phyloP scores from a whole-genome alignment of 2,113 vertebrate genomes.

The Otus sunia region DNA sequence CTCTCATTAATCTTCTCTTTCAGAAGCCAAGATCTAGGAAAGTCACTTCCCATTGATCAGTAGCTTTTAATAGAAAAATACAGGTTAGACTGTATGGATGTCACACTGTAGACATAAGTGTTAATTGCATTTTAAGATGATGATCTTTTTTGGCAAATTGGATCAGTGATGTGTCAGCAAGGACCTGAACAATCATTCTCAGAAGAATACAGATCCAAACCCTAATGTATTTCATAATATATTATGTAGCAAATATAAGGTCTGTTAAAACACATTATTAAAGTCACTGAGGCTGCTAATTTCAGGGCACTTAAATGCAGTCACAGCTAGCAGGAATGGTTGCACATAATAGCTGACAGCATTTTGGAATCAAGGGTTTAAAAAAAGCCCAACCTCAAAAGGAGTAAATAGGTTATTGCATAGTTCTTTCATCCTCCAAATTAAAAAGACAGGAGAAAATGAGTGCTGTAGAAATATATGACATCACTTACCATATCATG shows the following conservation, averaged over 20 bases:
- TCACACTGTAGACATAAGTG: constrained; percentile 8
- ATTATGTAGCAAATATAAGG: constrained; percentile 27
- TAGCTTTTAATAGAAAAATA: constrained; percentile 48
- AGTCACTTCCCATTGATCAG: constrained; percentile 51
- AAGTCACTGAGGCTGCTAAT: constrained; percentile 10
- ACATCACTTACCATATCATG: constrained; percentile 94
- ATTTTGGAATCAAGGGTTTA: neutral
- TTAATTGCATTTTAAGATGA: constrained; percentile 56
- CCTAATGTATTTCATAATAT: neutral
- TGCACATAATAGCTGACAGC: neutral
- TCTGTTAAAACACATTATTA: constrained; percentile 26
- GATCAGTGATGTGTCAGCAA: constrained; percentile 32
- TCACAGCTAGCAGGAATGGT: neutral
- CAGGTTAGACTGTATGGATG: constrained; percentile 32
- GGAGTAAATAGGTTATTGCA: neutral
- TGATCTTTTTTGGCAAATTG: constrained; percentile 41
- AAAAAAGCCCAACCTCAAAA: neutral
- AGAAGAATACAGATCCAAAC: constrained; percentile 5
- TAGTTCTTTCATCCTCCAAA: neutral
- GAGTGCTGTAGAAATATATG: neutral
- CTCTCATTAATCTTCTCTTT: constrained; percentile 56
- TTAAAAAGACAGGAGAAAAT: constrained; percentile 19
- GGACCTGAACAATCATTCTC: neutral
- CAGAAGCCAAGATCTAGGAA: constrained; percentile 41
- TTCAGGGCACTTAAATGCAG: constrained; percentile 16